These are phyloP conservation scores for Rhincodon typus DNA, from an alignment of 2,797 vertebrate genomes.

Conservation along the genomic window DNA sequence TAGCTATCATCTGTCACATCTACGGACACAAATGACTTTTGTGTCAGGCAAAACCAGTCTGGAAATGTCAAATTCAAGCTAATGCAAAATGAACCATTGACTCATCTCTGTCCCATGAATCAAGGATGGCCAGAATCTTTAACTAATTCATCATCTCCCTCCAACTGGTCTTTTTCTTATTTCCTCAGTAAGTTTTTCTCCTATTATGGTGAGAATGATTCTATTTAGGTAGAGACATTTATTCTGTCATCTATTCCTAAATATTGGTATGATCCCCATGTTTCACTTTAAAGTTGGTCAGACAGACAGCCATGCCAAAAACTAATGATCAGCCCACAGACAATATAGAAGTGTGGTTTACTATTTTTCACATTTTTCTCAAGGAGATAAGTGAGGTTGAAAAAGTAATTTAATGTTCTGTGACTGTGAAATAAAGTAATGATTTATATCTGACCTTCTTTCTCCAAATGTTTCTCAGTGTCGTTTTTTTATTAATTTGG, in stretches of 20 bases:
- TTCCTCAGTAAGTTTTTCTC: neutral
- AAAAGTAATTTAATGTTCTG: neutral
- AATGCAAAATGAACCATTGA: neutral
- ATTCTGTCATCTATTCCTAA: neutral
- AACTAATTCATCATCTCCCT: neutral
- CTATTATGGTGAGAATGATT: neutral
- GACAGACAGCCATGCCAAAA: neutral
- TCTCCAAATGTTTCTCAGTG: neutral
- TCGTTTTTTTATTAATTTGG: too few species aligned
- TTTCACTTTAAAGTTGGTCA: neutral
- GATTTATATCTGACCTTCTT: neutral
- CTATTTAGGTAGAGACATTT: neutral
- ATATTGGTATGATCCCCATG: neutral
- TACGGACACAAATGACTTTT: neutral
- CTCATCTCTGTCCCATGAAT: neutral
- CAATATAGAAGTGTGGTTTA: too few species aligned
- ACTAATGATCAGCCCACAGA: neutral
- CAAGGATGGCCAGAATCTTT: neutral
- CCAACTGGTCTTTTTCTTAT: neutral
- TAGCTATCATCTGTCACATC: too few species aligned
- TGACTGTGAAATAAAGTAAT: neutral
- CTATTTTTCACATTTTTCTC: neutral
- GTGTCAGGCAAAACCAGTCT: neutral
- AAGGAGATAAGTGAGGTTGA: neutral
- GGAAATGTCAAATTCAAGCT: neutral